phyloP scores from a whole-genome alignment of 2,113 vertebrate species.

The Limnothrissa miodon region DNA sequence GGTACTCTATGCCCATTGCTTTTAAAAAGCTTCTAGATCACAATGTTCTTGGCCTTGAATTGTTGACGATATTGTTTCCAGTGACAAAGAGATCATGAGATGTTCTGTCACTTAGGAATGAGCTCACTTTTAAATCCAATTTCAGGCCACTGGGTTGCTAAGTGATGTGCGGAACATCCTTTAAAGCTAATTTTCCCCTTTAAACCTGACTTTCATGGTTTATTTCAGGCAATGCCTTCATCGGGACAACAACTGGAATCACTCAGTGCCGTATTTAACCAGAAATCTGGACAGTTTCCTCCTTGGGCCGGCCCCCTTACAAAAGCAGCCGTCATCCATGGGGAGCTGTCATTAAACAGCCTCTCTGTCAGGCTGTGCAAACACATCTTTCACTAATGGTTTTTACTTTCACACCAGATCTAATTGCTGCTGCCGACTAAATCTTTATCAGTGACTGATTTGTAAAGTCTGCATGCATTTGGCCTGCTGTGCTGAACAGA shows the following conservation, averaged over 20 bases:
- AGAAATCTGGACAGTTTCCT: not conserved
- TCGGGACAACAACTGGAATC: not conserved
- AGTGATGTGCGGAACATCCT: not conserved
- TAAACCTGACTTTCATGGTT: not conserved
- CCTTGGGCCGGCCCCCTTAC: not conserved
- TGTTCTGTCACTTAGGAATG: not conserved
- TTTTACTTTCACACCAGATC: not conserved
- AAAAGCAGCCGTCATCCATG: not conserved
- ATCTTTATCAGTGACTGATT: not conserved
- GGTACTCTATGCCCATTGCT: not conserved
- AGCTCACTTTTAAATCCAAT: constrained; percentile 12
- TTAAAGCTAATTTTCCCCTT: not conserved
- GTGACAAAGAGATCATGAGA: not conserved
- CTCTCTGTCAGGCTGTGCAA: not conserved
- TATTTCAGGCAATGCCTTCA: not conserved
- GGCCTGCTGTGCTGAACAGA: not conserved
- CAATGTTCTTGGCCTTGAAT: not conserved
- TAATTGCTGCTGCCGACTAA: not conserved
- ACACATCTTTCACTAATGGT: not conserved
- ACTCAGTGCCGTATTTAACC: not conserved
- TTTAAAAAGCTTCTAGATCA: not conserved
- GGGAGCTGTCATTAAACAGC: not conserved
- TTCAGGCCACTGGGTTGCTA: not conserved
- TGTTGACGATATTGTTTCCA: not conserved
- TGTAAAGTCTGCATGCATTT: not conserved